Percentiles rank a stretch among this genome's conserved stretches.
phyloP scores from a whole-genome alignment of 1,140 invertebrate genomes.

The Sitophilus oryzae region DNA sequence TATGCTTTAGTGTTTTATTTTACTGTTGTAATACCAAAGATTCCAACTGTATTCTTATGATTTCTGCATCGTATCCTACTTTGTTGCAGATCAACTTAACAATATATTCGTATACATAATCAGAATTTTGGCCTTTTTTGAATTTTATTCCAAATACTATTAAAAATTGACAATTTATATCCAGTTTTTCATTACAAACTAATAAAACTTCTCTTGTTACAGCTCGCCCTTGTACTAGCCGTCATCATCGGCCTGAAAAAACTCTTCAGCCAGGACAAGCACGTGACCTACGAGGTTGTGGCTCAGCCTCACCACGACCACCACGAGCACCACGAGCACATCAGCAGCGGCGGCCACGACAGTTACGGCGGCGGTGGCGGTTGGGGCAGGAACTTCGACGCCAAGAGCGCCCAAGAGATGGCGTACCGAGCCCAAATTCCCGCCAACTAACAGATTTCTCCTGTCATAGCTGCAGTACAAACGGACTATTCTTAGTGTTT shows the following conservation, averaged over 20 bases:
- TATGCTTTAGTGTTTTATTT: too few relatives aligned
- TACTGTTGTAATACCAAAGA: too few relatives aligned
- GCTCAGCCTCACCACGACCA: conserved; percentile 58
- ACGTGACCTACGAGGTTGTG: conserved; percentile 70
- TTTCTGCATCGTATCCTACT: too few relatives aligned
- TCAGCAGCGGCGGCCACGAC: conserved; percentile 45
- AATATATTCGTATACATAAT: too few relatives aligned
- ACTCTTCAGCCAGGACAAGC: conserved; percentile 66
- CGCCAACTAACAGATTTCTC: conserved; percentile 30
- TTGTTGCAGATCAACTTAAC: too few relatives aligned
- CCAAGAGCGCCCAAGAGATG: conserved; percentile 51
- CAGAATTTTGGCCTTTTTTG: too few relatives aligned
- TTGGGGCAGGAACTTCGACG: conserved; percentile 44
- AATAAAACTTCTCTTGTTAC: conserved; percentile 29
- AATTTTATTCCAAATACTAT: too few relatives aligned
- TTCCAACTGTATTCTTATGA: too few relatives aligned
- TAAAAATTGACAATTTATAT: too few relatives aligned
- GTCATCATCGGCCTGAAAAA: conserved; percentile 77
- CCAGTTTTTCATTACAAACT: too few relatives aligned
- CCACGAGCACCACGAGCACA: conserved; percentile 45
- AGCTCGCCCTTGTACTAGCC: conserved; percentile 68
- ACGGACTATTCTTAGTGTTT: too few relatives aligned
- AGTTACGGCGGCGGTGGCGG: conserved; percentile 51
- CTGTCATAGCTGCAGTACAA: too few relatives aligned
- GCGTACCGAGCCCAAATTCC: conserved; percentile 59